These are phyloP conservation scores for Amyelois transitella DNA, from an alignment of 1,140 invertebrate genomes.

Conservation along the genomic window DNA sequence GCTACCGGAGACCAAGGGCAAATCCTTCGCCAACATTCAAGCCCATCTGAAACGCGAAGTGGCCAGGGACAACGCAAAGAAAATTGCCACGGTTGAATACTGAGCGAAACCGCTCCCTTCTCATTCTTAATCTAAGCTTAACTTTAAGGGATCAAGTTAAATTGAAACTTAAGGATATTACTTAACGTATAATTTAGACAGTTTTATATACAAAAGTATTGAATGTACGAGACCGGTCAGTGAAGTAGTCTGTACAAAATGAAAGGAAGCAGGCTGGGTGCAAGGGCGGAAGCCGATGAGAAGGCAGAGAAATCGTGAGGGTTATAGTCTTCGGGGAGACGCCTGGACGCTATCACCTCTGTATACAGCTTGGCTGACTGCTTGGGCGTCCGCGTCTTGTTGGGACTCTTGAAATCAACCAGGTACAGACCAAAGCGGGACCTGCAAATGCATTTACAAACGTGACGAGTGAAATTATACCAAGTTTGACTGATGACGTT, in stretches of 20 bases:
- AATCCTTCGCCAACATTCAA: constrained; percentile 77
- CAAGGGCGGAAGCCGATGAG: constrained; percentile 33
- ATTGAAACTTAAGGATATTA: constrained; percentile 57
- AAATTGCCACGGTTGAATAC: constrained; percentile 65
- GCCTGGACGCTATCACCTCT: constrained; percentile 46
- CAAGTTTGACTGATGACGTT: constrained; percentile 42
- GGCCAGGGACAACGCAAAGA: constrained; percentile 58
- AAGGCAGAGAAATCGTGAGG: constrained; percentile 67
- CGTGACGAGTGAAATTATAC: constrained; percentile 67
- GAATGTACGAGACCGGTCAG: constrained; percentile 25
- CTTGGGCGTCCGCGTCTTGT: constrained; percentile 82
- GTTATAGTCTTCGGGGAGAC: constrained; percentile 57
- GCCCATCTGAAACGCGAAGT: constrained; percentile 55
- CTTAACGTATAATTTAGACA: constrained; percentile 40
- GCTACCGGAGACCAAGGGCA: constrained; percentile 89
- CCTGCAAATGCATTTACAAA: constrained; percentile 74
- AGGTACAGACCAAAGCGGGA: constrained; percentile 84
- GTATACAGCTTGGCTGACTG: constrained; percentile 78
- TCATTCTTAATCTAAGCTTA: constrained; percentile 44
- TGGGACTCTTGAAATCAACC: constrained; percentile 82
- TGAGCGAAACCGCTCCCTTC: constrained; percentile 28
- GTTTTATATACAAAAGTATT: constrained; percentile 46
- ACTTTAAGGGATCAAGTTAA: constrained; percentile 60
- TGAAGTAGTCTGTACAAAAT: constrained; percentile 45
- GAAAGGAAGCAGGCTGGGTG: constrained; percentile 40